A percentile compares a stretch with the other conserved stretches of the same genome.
Evolutionary conservation across 2,113 vertebrate genomes (phyloP).

Genomic region (Aldabrachelys gigantea): DNA sequence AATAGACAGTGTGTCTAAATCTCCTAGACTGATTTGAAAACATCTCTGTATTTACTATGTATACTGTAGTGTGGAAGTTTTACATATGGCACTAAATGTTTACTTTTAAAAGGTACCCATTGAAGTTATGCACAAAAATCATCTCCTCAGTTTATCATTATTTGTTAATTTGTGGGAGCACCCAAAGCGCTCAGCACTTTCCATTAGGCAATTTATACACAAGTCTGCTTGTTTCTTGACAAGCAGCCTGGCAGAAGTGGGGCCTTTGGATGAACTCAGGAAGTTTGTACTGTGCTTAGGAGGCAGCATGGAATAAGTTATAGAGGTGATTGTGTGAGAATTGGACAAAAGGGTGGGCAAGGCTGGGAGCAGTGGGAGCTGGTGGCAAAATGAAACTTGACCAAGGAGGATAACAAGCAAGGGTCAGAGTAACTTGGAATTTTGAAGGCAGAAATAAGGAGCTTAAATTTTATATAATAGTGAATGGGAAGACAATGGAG

Average conservation of each 20-base stretch:
- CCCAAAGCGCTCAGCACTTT: background rate
- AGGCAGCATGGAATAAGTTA: background rate
- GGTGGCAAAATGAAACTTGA: background rate
- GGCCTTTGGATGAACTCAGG: constrained; percentile 21
- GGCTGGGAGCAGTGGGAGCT: background rate
- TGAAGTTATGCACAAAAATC: background rate
- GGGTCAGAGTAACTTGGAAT: background rate
- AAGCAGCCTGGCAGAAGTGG: background rate
- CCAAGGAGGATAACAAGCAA: background rate
- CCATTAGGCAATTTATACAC: background rate
- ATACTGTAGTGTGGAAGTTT: background rate
- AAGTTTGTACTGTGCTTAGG: background rate
- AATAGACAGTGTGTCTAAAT: background rate
- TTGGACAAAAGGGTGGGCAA: background rate
- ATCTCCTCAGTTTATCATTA: background rate
- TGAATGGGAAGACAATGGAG: background rate
- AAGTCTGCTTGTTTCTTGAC: background rate
- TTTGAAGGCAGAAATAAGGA: background rate
- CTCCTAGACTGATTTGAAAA: background rate
- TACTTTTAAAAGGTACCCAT: background rate
- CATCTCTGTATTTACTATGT: background rate
- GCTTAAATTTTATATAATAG: background rate
- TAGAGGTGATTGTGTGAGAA: background rate
- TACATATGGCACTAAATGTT: background rate
- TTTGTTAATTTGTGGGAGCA: background rate